Base-by-base conservation (phyloP, 2,113 vertebrate genomes). In the Plotosus lineatus region DNA sequence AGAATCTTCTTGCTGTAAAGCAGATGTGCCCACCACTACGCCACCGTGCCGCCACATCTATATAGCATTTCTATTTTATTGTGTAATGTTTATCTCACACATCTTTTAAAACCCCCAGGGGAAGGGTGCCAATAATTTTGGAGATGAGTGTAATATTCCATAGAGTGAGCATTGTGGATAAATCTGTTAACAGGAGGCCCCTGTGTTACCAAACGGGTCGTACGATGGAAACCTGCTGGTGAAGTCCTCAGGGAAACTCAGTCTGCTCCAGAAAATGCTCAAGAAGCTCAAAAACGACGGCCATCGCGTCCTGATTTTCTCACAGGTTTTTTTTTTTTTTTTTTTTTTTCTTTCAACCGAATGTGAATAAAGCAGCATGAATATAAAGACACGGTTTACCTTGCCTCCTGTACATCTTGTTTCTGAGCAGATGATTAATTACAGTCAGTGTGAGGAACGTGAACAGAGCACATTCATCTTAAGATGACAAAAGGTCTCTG, bases 201-300 rank as follows among this genome's bases (percentile, higher is more conserved):
- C 98, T 0, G 94, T 98, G 3, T 88, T 97, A 84, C 95, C 98
- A 80, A 99, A 98, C 0, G 98, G 98, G 42, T 98, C 97, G n/a
- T 99, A 99, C 0, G 98, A 99, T 2, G 98, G 98, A 12, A 97
- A 94, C 90, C 94, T 93, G 36, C 91, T 99, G 87, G 98, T 98
- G 77, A 98, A 97, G 87, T 98, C 97, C 63, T 98, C 98, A 7
- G 98, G 98, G 84, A 99, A 99, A 85, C 93, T 99, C 87, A 98
- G 97, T 83, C 91, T 99, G 84, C 95, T 99, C 68, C 97, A 99
- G 88, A 99, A 98, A 90, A 99, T 99, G 98, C 91, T 99, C 40
- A 97, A 94, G 90, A 97, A 98, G 33, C 92, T 99, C 21, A 94
- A 97, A 75, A 95, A 97, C 1, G 95, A 95, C 55, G 98, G 98